Conservation (phyloP, 2,888 invertebrate genomes). For the Pemphredon lugubris region DNA sequence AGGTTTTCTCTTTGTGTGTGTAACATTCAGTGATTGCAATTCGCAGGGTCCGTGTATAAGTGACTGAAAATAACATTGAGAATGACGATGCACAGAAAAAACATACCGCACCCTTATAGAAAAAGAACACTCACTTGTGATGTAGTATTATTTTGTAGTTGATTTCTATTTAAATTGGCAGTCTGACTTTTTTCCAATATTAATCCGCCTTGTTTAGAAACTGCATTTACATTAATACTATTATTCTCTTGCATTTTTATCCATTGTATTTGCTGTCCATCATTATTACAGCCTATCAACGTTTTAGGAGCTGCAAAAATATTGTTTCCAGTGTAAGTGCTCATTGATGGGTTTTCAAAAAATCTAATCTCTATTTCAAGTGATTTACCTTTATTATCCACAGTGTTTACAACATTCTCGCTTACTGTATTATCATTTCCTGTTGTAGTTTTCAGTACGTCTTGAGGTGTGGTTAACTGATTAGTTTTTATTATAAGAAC, state of each 20-base stretch:
- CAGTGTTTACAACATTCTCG: slow-evolving; percentile 66
- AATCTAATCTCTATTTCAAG: background rate
- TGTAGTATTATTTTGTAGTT: slow-evolving; percentile 65
- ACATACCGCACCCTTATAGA: no score
- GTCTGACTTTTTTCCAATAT: slow-evolving; percentile 64
- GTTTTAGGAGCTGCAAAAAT: slow-evolving; percentile 55
- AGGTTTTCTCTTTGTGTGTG: slow-evolving; percentile 58
- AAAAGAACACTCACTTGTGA: slow-evolving; percentile 65
- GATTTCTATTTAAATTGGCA: slow-evolving; percentile 65
- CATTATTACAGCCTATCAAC: slow-evolving; percentile 55
- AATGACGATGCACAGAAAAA: background rate
- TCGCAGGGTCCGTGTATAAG: slow-evolving; percentile 38
- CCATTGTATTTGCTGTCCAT: slow-evolving; percentile 74
- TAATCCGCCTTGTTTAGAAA: slow-evolving; percentile 67
- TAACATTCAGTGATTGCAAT: slow-evolving; percentile 37
- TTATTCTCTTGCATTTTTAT: slow-evolving; percentile 73
- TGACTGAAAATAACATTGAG: slow-evolving; percentile 20
- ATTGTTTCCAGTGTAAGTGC: background rate
- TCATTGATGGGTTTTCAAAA: background rate
- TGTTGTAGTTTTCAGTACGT: slow-evolving; percentile 62
- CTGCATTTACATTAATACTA: slow-evolving; percentile 67
- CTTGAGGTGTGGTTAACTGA: slow-evolving; percentile 60
- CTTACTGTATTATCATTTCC: slow-evolving; percentile 66
- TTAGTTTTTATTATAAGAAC: slow-evolving; percentile 78
- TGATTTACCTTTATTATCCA: slow-evolving; percentile 68